Evolutionary conservation across 2,888 invertebrate species (phyloP), one percentile per base, ranked within the genome.

Genomic region (Acleris literana): DNA sequence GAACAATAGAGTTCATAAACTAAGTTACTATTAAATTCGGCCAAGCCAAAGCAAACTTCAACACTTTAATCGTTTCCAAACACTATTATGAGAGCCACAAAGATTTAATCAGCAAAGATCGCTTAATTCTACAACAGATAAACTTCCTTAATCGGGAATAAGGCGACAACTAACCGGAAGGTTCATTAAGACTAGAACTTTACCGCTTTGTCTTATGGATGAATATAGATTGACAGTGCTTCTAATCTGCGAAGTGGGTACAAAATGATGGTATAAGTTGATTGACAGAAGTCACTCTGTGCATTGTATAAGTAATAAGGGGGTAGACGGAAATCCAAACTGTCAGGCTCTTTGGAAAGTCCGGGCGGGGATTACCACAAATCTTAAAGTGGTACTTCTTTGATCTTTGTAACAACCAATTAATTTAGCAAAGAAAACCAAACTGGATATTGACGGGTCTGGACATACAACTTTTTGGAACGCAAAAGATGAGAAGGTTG

Each of bases 391-490:
- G 79, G 74, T 76, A 79, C 75, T 76, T 79, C 88, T 90, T 90
- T 88, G 89, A 90, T 91, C 88, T 86, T 86, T 81, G 85, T 83
- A 85, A 86, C 84, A 82, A 84, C 86, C 88, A 87, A 89, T 89
- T 89, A 88, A 90, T 88, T 85, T 84, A 82, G 83, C 81, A 77
- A 83, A 80, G 82, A 83, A 85, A 84, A 82, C 85, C 88, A 85
- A 86, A 81, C 80, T 72, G 77, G 80, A 79, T 85, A 87, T 86
- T 84, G 88, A 86, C 81, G 81, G 81, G 74, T 70, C 65, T 22
- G 58, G 46, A 57, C 62, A 63, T 60, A 49, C 44, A 66, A 66
- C 52, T 62, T 65, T 65, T 53, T 25, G 46, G 52, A 25, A 65
- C 55, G 33, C 57, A 53, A 66, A 56, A 64, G 56, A 44, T 17